phyloP scores from a whole-genome alignment of 2,113 vertebrate genomes.

The Agelaius tricolor region DNA sequence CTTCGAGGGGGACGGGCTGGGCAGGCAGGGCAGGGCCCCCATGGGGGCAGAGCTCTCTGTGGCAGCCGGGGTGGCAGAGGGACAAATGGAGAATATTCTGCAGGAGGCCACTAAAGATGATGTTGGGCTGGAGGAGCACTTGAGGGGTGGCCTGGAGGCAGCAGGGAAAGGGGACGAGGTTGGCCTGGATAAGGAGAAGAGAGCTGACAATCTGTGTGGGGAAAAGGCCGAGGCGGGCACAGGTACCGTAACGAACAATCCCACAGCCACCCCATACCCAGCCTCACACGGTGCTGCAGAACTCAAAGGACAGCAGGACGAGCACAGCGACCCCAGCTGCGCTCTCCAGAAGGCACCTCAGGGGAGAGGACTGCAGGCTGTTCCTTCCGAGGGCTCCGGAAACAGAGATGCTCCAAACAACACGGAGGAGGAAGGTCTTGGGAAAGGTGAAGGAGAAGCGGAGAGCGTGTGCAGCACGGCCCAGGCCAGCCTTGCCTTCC shows the following conservation, averaged over 20 bases:
- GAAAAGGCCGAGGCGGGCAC: not conserved
- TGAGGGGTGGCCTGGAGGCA: not conserved
- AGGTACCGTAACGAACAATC: not conserved
- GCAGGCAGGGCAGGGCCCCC: slow-evolving; percentile 28
- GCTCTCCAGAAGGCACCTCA: slow-evolving; percentile 13
- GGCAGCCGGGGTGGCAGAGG: slow-evolving; percentile 85
- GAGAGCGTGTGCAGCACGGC: slow-evolving; percentile 18
- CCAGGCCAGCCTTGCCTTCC: slow-evolving; percentile 43
- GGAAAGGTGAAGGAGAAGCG: not conserved
- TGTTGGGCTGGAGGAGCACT: slow-evolving; percentile 71
- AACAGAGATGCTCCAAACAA: not conserved
- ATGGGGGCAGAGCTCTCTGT: slow-evolving; percentile 86
- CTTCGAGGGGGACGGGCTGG: slow-evolving; percentile 69
- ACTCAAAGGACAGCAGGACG: slow-evolving; percentile 7
- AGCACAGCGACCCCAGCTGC: not conserved
- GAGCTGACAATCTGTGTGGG: not conserved
- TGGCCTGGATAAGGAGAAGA: slow-evolving; percentile 32
- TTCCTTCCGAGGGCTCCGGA: slow-evolving; percentile 12
- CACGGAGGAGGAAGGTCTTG: not conserved
- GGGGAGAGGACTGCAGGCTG: not conserved
- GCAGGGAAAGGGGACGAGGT: slow-evolving; percentile 29
- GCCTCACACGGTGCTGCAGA: slow-evolving; percentile 47
- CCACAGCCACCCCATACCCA: not conserved
- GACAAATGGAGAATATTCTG: slow-evolving; percentile 95
- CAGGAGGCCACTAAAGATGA: slow-evolving; percentile 93